phyloP scores from a whole-genome alignment of 2,888 invertebrate species.

The Pheosia tremula region DNA sequence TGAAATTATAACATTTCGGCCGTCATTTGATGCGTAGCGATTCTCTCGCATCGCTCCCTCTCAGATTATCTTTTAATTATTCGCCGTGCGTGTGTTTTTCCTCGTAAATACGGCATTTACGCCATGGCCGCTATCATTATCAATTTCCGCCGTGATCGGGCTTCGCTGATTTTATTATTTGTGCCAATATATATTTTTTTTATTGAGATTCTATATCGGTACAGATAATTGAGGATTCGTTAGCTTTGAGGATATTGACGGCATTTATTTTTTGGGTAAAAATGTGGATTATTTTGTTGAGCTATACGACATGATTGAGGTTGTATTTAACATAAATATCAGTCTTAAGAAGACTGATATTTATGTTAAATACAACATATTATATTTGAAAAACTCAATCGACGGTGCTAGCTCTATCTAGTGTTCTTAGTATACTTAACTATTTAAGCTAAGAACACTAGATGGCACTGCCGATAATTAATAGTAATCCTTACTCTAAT shows the following conservation, averaged over 20 bases:
- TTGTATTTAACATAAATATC: too few species aligned
- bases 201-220: background rate
- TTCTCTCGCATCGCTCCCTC: slow-evolving; percentile 39
- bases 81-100: slow-evolving; percentile 33
- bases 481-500: too few species aligned
- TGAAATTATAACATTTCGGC: slow-evolving; percentile 42
- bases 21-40: slow-evolving; percentile 34
- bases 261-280: background rate
- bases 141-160: slow-evolving; percentile 13
- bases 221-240: slow-evolving; percentile 4
- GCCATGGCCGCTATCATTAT: slow-evolving; percentile 17
- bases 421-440: too few species aligned
- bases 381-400: too few species aligned
- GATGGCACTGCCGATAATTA: too few species aligned
- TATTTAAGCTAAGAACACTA: too few species aligned
- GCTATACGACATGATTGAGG: too few species aligned
- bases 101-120: slow-evolving; percentile 19
- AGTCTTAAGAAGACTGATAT: too few species aligned
- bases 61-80: slow-evolving; percentile 51
- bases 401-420: too few species aligned
- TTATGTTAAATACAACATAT: too few species aligned
- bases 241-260: background rate
- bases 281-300: background rate
- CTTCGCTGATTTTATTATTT: slow-evolving; percentile 6
- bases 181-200: slow-evolving; percentile 8